These are phyloP conservation scores for Nomada fabriciana DNA, from an alignment of 2,888 invertebrate species.

Conservation along the genomic window DNA sequence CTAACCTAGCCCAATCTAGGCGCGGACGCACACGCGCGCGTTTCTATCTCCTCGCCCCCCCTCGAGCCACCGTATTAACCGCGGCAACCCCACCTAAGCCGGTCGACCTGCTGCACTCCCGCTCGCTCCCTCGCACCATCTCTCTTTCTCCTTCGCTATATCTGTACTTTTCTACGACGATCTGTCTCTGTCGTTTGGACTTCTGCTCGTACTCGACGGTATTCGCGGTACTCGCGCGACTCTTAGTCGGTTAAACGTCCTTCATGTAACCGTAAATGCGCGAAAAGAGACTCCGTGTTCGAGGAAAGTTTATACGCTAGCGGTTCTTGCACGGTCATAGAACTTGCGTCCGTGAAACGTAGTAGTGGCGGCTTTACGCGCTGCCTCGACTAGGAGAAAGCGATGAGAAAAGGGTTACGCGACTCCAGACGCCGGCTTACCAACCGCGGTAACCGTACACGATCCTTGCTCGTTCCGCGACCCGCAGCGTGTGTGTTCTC, in stretches of 20 bases:
- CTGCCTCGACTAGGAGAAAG: conserved; percentile 42
- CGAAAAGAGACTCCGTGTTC: conserved; percentile 54
- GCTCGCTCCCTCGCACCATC: conserved; percentile 43
- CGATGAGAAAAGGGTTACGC: conserved; percentile 43
- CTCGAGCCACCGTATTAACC: conserved; percentile 54
- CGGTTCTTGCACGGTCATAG: conserved; percentile 61
- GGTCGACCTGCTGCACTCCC: conserved; percentile 61
- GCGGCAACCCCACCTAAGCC: conserved; percentile 67
- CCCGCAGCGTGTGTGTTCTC: neutral
- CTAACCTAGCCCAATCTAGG: conserved; percentile 69
- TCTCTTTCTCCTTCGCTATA: conserved; percentile 28
- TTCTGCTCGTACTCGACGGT: conserved; percentile 35
- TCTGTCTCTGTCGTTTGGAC: conserved; percentile 29
- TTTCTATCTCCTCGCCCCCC: conserved; percentile 49
- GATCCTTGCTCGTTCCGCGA: neutral
- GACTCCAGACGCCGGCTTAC: conserved; percentile 23
- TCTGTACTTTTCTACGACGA: conserved; percentile 29
- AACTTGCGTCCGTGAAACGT: conserved; percentile 61
- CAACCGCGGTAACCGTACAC: conserved; percentile 16
- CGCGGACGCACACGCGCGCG: conserved; percentile 64
- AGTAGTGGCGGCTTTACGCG: conserved; percentile 14
- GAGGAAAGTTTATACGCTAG: conserved; percentile 34
- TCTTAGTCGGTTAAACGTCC: conserved; percentile 57
- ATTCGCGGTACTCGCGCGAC: conserved; percentile 51
- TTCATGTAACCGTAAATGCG: conserved; percentile 68